Evolutionary conservation across 2,888 invertebrate species (phyloP).

Genomic region (Pammene fasciana): DNA sequence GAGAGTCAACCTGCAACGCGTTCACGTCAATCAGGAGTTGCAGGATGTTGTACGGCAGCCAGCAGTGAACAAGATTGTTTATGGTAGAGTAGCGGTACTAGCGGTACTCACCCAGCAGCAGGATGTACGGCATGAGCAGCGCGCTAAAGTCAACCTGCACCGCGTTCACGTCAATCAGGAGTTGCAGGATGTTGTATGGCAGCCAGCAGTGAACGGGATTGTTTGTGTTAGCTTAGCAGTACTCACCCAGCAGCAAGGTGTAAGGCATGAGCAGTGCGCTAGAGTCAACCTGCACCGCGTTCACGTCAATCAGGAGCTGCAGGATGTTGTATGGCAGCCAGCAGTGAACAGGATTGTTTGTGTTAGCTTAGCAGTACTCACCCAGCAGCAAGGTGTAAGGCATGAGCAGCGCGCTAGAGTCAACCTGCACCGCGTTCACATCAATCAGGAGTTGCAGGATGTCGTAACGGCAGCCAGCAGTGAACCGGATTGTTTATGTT

Average conservation of each 20-base stretch:
- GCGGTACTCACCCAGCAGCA: conserved; percentile 68
- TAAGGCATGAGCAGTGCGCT: too few relatives aligned
- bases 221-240: too few relatives aligned
- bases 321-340: too few relatives aligned
- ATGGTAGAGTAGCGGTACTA: conserved; percentile 53
- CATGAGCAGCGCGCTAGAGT: conserved; percentile 68
- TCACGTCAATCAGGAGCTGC: too few relatives aligned
- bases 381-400: conserved; percentile 85
- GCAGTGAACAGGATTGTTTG: too few relatives aligned
- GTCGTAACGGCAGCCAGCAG: conserved; percentile 85
- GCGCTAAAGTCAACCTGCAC: conserved; percentile 68
- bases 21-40: conserved; percentile 86
- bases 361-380: conserved; percentile 45
- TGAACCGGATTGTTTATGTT: too few relatives aligned
- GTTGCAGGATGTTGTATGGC: conserved; percentile 87
- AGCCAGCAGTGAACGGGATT: conserved; percentile 80
- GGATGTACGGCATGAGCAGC: conserved; percentile 83
- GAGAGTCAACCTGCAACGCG: conserved; percentile 65
- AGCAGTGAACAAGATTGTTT: too few relatives aligned
- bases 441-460: conserved; percentile 86
- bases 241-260: neutral
- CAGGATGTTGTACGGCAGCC: conserved; percentile 87
- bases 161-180: conserved; percentile 85
- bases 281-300: too few relatives aligned
- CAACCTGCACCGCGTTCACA: conserved; percentile 74